Base-by-base conservation (phyloP, 2,888 invertebrate species). In the Melieria picta region DNA sequence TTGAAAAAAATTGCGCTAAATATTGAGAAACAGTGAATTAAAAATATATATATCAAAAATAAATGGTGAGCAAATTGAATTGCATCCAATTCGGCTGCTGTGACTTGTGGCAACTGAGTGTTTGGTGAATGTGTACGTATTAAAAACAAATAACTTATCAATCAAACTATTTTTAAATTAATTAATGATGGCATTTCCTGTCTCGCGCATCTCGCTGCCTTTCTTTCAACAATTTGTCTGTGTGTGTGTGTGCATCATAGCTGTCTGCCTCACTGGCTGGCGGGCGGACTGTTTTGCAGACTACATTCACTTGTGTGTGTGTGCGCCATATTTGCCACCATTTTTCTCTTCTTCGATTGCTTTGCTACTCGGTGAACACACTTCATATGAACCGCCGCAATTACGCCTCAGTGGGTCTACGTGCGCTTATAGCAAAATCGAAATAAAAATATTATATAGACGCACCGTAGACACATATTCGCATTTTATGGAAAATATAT, bases 111-210 rank as follows among this genome's bases (percentile, higher is more conserved):
- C 30, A 2, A 30, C 30, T 30, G 30, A 30, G 30, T 30, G 30
- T 30, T 30, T 30, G 11, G 16, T 13, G n/a, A 7, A n/a, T 55
- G 43, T 9, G 6, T 43, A 52, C 4, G 30, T 57, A 63, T 63
- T 46, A 56, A 48, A 56, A 63, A 69, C 69, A 69, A 69, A 69
- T 69, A 46, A 69, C 69, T 69, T 69, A 69, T 69, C 69, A 69
- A 69, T 69, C 69, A 69, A 69, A 69, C 69, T 69, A 69, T 69
- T 69, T 69, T 63, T 69, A 69, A 63, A 52, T 42, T 62, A 69
- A 69, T 69, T 69, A 69, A 56, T 69, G 62, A 57, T 13, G 70
- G 48, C 70, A 65, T 64, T 70, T 65, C 65, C 70, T 70, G 70
- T 56, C 70, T 70, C 47, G 45, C 45, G 42, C 48, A 6, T 56